These are phyloP conservation scores for Callocephalon fimbriatum DNA, from an alignment of 2,113 vertebrate species.

Conservation along the genomic window DNA sequence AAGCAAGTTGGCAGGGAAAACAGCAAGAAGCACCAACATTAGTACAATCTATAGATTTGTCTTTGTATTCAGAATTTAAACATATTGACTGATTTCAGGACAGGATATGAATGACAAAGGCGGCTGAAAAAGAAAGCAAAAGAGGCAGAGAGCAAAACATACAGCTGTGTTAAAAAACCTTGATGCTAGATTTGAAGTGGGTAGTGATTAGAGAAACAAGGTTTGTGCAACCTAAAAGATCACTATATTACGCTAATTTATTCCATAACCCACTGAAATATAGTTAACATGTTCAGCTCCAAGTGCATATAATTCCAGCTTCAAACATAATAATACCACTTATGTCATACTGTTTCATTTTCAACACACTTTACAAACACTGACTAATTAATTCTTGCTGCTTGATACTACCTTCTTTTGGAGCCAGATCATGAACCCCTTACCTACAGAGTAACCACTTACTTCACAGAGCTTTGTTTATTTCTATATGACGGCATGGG, in stretches of 20 bases:
- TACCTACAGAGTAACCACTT: background rate
- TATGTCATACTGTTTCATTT: background rate
- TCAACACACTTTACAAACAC: background rate
- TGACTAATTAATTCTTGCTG: background rate
- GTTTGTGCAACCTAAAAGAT: background rate
- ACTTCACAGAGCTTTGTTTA: background rate
- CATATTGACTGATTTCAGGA: slow-evolving; percentile 81
- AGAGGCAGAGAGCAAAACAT: background rate
- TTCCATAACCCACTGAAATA: background rate
- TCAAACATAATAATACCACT: background rate
- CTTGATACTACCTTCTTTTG: background rate
- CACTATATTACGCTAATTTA: background rate
- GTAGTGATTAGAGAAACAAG: background rate
- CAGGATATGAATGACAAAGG: slow-evolving; percentile 68
- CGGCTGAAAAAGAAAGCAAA: slow-evolving; percentile 51
- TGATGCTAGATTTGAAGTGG: background rate
- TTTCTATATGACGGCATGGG: background rate
- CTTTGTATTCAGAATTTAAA: slow-evolving; percentile 77
- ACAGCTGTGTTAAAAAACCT: background rate
- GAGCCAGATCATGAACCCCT: background rate
- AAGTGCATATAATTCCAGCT: background rate
- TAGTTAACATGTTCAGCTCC: background rate
- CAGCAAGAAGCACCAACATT: background rate
- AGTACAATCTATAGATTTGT: background rate
- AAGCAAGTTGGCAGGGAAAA: background rate